Evolutionary conservation across 2,113 vertebrate genomes (phyloP).

Genomic region (Aleadryas rufinucha): DNA sequence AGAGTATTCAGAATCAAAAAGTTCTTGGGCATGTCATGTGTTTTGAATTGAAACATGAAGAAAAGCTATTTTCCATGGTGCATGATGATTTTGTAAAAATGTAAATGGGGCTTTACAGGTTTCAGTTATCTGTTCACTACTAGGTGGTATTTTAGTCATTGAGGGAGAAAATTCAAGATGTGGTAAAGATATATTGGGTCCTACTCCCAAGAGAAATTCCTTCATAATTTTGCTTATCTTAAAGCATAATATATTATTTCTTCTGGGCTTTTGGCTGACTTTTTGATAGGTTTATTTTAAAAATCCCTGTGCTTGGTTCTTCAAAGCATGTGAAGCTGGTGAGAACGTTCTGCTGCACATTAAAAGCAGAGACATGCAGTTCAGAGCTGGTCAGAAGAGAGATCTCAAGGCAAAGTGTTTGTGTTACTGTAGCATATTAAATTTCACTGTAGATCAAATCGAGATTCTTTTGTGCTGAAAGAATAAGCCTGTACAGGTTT

Average conservation of each 20-base stretch:
- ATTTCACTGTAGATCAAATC: neutral
- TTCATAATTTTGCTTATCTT: neutral
- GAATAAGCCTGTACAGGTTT: neutral
- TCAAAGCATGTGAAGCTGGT: neutral
- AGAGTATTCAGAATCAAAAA: neutral
- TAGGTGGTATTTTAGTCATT: neutral
- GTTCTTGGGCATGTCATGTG: neutral
- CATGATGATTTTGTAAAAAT: neutral
- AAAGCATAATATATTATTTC: neutral
- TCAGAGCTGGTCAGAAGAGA: neutral
- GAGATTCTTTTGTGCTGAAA: neutral
- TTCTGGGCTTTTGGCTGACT: neutral
- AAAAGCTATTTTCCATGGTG: neutral
- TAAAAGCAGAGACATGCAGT: neutral
- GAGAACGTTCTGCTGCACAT: accelerated
- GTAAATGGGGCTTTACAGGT: neutral
- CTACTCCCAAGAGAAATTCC: neutral
- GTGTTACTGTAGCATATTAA: neutral
- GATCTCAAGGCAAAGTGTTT: neutral
- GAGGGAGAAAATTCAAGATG: neutral
- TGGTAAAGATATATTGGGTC: neutral
- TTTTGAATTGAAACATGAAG: neutral
- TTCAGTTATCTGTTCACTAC: neutral
- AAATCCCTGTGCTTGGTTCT: neutral
- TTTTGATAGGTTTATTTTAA: neutral